A percentile compares a stretch with the other conserved stretches of the same genome.
Evolutionary conservation across 2,888 invertebrate species (phyloP).

Genomic region (Hirtodrosophila histrioides): DNA sequence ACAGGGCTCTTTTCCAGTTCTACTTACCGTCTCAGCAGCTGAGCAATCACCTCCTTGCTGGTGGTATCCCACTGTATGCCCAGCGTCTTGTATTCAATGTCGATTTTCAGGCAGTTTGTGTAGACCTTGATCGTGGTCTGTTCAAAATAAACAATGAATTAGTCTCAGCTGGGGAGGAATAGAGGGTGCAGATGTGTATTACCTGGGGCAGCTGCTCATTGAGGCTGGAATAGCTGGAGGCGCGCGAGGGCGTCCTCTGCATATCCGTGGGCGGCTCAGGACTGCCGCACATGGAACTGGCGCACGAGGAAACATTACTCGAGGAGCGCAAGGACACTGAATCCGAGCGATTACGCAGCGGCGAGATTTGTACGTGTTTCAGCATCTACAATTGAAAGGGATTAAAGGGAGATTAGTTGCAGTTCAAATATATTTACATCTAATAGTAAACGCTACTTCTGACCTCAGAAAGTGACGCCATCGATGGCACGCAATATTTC

Average conservation of each 20-base stretch:
- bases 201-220: slow-evolving; percentile 86
- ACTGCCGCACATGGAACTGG: slow-evolving; percentile 87
- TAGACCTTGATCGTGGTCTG: slow-evolving; percentile 96
- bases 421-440: no score
- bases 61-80: slow-evolving; percentile 95
- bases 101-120: slow-evolving; percentile 94
- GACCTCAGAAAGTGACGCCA: no score
- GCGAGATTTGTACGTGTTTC: slow-evolving; percentile 96
- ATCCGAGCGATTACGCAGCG: slow-evolving; percentile 93
- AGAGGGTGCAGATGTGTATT: slow-evolving; percentile 2
- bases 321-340: slow-evolving; percentile 90
- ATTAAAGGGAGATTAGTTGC: neutral
- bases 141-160: neutral
- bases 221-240: slow-evolving; percentile 88
- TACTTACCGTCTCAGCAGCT: slow-evolving; percentile 91
- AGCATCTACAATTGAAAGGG: slow-evolving; percentile 87
- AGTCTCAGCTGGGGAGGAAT: neutral
- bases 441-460: no score
- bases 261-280: slow-evolving; percentile 86
- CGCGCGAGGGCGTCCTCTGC: slow-evolving; percentile 87
- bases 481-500: no score
- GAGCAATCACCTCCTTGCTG: slow-evolving; percentile 93
- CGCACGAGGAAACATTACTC: slow-evolving; percentile 86
- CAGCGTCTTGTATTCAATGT: slow-evolving; percentile 98
- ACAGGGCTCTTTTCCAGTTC: accelerated